Base-by-base conservation (phyloP, 1,140 invertebrate genomes). In the Copidosoma floridanum region DNA sequence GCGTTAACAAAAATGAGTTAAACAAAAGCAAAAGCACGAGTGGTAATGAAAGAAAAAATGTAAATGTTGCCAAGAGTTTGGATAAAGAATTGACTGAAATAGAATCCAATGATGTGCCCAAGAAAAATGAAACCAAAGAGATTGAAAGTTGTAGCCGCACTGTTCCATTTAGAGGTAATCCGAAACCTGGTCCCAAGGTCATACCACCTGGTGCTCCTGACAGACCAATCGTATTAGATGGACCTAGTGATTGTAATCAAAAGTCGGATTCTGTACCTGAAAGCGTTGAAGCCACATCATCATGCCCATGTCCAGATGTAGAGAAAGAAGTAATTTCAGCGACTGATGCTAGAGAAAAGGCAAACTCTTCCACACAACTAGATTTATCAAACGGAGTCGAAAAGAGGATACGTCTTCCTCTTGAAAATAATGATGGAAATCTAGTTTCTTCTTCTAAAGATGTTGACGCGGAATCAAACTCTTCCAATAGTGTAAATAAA, bases 81-180 rank as follows among this genome's bases (percentile, higher is more conserved):
- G 27, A 46, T 27, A 41, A 37, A 56, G 29, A 46, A 16, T 20
- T 35, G 8, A 46, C 29, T 26, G 38, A 27, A 23, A 5, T 16
- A 47, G 51, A 43, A 32, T 48, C 44, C 21, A 61, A 50, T 1
- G 23, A 40, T 3, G 4, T 24, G 37, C 14, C 12, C 0, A 21
- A 50, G 32, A 24, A 47, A 32, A 56, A 16, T 27, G 26, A 56
- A 51, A 56, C 60, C 60, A 62, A 62, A 56, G 60, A 62, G 37
- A 14, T 18, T 50, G 8, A 10, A 24, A 55, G 16, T 55, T 55
- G 51, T 26, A 47, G 43, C 4, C 52, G 58, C 38, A 41, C 20
- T 48, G 6, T 50, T 10, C 58, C 58, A 48, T 55, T 61, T 61
- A 12, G 23, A 41, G 51, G 51, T 16, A 54, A 55, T n/a, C n/a